These are phyloP conservation scores for Lamprotornis superbus DNA, from an alignment of 2,113 vertebrate species.

Conservation along the genomic window DNA sequence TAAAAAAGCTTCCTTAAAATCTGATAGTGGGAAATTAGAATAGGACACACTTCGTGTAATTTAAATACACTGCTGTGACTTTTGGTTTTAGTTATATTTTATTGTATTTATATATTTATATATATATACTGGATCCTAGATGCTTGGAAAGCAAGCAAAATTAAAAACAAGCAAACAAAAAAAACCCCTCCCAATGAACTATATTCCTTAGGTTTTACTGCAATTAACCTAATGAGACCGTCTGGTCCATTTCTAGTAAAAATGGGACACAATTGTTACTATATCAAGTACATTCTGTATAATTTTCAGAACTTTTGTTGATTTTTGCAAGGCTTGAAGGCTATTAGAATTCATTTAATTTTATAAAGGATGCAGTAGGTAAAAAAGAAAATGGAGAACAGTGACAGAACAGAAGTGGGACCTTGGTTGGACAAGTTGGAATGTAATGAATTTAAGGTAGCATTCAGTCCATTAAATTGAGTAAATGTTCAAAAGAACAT, in stretches of 20 bases:
- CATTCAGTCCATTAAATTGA: background rate
- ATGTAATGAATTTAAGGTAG: background rate
- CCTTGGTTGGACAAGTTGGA: background rate
- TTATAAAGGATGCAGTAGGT: background rate
- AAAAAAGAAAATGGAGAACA: background rate
- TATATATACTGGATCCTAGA: background rate
- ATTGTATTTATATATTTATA: background rate
- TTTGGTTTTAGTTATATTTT: background rate
- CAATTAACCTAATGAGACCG: background rate
- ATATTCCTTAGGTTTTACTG: background rate
- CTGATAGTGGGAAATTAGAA: background rate
- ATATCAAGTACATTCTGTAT: background rate
- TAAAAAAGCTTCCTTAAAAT: background rate
- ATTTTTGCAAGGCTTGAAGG: background rate
- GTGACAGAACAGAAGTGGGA: background rate
- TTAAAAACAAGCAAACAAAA: background rate
- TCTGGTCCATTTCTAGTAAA: background rate
- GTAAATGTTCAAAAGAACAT: background rate
- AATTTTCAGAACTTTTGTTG: background rate
- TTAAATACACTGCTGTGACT: background rate
- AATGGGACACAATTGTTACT: background rate
- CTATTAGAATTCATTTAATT: background rate
- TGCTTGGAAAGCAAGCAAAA: background rate
- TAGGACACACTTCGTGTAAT: background rate
- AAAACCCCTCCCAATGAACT: background rate